Conservation (phyloP, 1,140 invertebrate genomes). For the Pogonomyrmex barbatus region DNA sequence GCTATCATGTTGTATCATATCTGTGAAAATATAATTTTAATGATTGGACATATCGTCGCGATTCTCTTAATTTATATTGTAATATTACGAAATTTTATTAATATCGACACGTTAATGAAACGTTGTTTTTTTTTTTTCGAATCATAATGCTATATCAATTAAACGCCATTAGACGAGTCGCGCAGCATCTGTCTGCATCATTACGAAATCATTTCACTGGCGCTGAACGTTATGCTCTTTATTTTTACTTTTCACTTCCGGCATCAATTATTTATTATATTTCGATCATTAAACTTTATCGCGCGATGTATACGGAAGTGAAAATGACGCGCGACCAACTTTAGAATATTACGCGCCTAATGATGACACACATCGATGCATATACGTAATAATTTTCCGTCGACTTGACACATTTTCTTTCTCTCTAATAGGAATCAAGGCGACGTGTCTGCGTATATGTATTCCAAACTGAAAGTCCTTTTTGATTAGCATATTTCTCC, state of each 20-base stretch:
- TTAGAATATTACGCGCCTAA: slow-evolving; percentile 13
- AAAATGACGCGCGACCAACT: background rate
- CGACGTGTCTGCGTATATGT: background rate
- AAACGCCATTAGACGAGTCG: slow-evolving; percentile 16
- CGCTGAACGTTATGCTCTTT: slow-evolving; percentile 1
- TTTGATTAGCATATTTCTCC: background rate
- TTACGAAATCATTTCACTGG: slow-evolving; percentile 19
- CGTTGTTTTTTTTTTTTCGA: background rate
- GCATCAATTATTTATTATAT: slow-evolving; percentile 36
- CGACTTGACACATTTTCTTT: background rate
- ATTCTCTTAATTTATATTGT: background rate
- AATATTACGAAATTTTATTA: background rate
- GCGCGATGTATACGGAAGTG: background rate
- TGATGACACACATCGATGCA: background rate
- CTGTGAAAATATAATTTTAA: background rate
- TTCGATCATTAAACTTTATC: slow-evolving; percentile 39
- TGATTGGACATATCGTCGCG: background rate
- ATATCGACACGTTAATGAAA: background rate
- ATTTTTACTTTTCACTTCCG: slow-evolving; percentile 44
- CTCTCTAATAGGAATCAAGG: background rate
- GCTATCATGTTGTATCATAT: too few relatives aligned
- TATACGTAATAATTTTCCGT: background rate
- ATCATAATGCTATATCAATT: background rate
- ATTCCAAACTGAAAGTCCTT: background rate
- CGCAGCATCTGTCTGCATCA: background rate